phyloP scores from a whole-genome alignment of 1,140 invertebrate species.

The Geopemphigus sp. region DNA sequence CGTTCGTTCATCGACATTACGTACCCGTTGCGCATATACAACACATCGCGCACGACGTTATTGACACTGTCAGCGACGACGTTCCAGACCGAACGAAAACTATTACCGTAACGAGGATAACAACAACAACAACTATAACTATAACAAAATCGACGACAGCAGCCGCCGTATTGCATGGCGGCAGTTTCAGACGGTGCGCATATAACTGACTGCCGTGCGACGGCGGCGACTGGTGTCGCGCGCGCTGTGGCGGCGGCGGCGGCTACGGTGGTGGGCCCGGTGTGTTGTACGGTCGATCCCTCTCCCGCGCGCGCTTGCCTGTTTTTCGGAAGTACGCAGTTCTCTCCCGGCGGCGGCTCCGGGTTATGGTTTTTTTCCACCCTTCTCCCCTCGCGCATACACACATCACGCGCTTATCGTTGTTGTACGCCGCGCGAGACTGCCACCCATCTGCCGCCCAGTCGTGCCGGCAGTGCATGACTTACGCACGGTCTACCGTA shows the following conservation, averaged over 20 bases:
- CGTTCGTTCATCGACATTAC: not conserved
- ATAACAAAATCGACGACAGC: constrained; percentile 3
- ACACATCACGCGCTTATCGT: not conserved
- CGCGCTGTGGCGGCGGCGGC: not conserved
- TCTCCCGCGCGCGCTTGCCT: constrained; percentile 18
- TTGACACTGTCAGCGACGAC: not conserved
- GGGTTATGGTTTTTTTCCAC: constrained; percentile 17
- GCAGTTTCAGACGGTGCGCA: not conserved
- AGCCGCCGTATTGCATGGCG: constrained; percentile 40
- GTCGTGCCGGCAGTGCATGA: constrained; percentile 27
- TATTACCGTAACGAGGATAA: not conserved
- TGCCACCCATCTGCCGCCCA: not conserved
- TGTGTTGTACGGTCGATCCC: constrained; percentile 12
- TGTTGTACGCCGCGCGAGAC: constrained; percentile 9
- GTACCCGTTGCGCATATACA: not conserved
- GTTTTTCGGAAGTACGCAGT: constrained; percentile 39
- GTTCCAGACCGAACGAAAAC: not conserved
- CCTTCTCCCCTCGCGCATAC: not conserved
- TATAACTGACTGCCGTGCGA: not conserved
- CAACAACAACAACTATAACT: not conserved
- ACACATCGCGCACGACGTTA: not conserved
- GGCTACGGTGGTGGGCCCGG: not conserved
- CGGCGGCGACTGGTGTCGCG: not conserved
- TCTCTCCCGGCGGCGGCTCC: not conserved
- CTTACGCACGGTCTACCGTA: constrained; percentile 33